A percentile compares a stretch with the other conserved stretches of the same genome.
Conservation (phyloP, 2,113 vertebrate genomes). For the Strix aluco region DNA sequence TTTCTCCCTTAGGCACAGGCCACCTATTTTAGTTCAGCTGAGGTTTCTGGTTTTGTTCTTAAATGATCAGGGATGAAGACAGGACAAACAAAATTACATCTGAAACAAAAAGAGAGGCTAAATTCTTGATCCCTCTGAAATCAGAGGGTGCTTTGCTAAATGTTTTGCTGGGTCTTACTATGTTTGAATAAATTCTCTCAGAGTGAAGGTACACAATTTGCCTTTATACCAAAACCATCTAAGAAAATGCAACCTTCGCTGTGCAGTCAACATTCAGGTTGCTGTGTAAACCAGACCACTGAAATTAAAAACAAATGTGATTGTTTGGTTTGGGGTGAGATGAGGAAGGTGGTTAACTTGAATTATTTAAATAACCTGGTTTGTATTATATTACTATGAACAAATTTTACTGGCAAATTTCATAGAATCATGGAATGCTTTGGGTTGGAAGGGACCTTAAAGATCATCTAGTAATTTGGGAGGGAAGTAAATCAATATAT, state of each 20-base stretch:
- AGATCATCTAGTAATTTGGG: neutral
- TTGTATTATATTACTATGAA: neutral
- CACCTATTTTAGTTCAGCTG: neutral
- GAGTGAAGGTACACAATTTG: neutral
- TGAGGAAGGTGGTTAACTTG: neutral
- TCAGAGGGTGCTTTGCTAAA: neutral
- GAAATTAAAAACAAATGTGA: neutral
- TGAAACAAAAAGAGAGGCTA: neutral
- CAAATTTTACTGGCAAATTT: neutral
- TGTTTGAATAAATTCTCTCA: neutral
- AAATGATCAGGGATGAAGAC: neutral
- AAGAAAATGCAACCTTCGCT: neutral
- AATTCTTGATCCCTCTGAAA: neutral
- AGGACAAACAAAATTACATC: neutral
- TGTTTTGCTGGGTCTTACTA: neutral
- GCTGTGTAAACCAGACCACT: neutral
- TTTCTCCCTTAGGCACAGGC: neutral
- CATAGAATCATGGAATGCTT: too few species aligned
- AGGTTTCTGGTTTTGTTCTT: neutral
- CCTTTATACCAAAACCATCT: neutral
- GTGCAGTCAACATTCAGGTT: neutral
- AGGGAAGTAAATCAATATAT: neutral
- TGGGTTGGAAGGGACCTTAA: too few species aligned
- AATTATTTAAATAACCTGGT: neutral
- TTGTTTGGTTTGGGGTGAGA: neutral